Conservation (phyloP, 2,797 vertebrate genomes). For the Podarcis siculus region DNA sequence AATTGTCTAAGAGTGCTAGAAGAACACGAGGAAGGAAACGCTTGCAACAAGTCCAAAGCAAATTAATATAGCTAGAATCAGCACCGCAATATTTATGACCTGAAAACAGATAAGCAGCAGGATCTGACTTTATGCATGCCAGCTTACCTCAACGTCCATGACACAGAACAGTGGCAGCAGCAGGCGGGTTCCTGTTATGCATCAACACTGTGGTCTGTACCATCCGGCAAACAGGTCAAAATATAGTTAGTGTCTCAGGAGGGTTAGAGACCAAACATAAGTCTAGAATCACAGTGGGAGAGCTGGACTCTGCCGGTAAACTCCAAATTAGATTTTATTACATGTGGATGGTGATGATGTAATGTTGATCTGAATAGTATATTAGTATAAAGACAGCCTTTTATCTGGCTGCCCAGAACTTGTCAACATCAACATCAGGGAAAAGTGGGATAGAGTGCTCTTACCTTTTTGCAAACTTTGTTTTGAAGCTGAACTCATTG, state of each 20-base stretch:
- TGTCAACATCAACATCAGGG: slow-evolving; percentile 45
- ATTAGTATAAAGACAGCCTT: slow-evolving; percentile 13
- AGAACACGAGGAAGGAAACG: slow-evolving; percentile 51
- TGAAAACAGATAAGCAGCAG: background rate
- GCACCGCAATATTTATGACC: slow-evolving; percentile 47
- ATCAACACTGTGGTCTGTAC: background rate
- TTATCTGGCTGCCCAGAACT: slow-evolving; percentile 58
- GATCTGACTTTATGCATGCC: background rate
- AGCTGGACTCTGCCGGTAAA: background rate
- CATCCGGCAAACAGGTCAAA: background rate
- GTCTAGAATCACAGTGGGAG: background rate
- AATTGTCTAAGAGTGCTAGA: slow-evolving; percentile 39
- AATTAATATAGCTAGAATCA: slow-evolving; percentile 56
- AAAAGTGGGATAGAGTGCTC: background rate
- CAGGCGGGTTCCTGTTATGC: background rate
- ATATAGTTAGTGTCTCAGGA: slow-evolving; percentile 4
- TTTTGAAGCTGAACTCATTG: slow-evolving; percentile 60
- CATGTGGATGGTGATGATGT: slow-evolving; percentile 27
- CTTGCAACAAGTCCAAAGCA: slow-evolving; percentile 34
- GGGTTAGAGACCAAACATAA: slow-evolving; percentile 19
- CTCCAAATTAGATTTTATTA: slow-evolving; percentile 43
- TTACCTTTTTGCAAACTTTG: slow-evolving; percentile 46
- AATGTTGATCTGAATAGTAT: slow-evolving; percentile 36
- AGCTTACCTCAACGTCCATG: background rate
- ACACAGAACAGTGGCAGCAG: background rate